phyloP scores from a whole-genome alignment of 2,888 invertebrate species.

The Drosophila monieri region DNA sequence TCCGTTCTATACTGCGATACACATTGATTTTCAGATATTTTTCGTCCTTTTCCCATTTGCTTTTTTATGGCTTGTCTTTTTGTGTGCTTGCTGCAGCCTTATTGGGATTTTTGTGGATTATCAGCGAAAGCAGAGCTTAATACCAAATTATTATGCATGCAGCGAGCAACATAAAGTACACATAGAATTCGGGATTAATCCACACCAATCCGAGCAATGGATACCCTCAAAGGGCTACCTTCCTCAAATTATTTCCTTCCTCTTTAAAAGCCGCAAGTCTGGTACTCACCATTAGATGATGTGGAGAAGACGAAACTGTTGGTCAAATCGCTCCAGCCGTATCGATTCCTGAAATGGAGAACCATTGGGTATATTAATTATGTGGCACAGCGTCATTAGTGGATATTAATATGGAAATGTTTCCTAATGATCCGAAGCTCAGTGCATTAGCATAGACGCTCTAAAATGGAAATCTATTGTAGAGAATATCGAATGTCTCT shows the following conservation, averaged over 20 bases:
- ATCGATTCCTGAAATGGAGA: conserved; percentile 85
- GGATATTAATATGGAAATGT: conserved; percentile 54
- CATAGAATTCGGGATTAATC: conserved; percentile 19
- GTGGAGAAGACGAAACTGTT: conserved; percentile 87
- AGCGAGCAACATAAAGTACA: conserved; percentile 48
- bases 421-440: conserved; percentile 42
- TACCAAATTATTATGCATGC: conserved; percentile 78
- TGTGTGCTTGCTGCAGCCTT: conserved; percentile 34
- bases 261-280: not conserved
- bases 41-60: not conserved
- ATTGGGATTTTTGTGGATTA: conserved; percentile 69
- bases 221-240: not conserved
- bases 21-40: conserved; percentile 51
- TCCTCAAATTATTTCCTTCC: not conserved
- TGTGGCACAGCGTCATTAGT: conserved; percentile 43
- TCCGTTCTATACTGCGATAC: conserved; percentile 28
- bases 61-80: conserved; percentile 24
- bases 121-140: conserved; percentile 63
- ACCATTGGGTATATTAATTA: conserved; percentile 49
- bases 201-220: conserved; percentile 19
- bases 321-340: conserved; percentile 88
- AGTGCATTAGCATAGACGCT: not conserved
- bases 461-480: not conserved
- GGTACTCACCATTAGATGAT: conserved; percentile 86
- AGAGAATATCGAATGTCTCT: not conserved